phyloP scores from a whole-genome alignment of 2,797 vertebrate species.

The Hozukius guyotensis region DNA sequence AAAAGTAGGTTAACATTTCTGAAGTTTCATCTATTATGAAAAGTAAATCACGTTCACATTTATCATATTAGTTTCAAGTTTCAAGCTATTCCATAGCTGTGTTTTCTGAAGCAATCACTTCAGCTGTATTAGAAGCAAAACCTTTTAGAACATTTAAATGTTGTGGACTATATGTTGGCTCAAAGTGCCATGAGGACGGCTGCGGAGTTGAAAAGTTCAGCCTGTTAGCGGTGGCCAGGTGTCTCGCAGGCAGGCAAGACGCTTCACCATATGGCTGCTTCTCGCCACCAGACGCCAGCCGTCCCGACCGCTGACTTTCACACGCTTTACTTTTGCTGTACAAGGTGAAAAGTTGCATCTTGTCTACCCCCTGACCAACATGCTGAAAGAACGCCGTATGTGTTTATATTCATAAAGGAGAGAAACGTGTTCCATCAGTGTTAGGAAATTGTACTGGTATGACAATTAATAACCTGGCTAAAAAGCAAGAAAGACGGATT shows the following conservation, averaged over 20 bases:
- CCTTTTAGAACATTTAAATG: neutral
- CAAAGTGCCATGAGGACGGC: slow-evolving; percentile 5
- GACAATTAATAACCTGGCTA: slow-evolving; percentile 36
- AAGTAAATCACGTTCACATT: neutral
- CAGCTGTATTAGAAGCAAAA: neutral
- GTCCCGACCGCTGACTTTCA: slow-evolving; percentile 66
- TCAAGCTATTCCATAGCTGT: neutral
- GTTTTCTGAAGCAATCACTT: neutral
- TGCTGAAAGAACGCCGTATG: neutral
- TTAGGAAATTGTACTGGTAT: neutral
- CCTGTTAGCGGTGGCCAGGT: slow-evolving; percentile 71
- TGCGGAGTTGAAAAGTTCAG: slow-evolving; percentile 71
- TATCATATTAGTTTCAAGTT: neutral
- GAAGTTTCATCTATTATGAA: neutral
- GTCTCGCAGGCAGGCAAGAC: slow-evolving; percentile 64
- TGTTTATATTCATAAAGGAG: neutral
- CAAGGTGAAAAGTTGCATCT: slow-evolving; percentile 52
- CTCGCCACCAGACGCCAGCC: slow-evolving; percentile 63
- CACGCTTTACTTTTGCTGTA: slow-evolving; percentile 51
- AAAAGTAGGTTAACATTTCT: neutral
- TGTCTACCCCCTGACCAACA: neutral
- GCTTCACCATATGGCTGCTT: slow-evolving; percentile 73
- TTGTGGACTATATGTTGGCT: neutral
- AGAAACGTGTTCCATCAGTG: neutral
- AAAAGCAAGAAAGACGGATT: slow-evolving; percentile 42